Base-by-base conservation (phyloP, 2,797 vertebrate genomes). In the Emys orbicularis region DNA sequence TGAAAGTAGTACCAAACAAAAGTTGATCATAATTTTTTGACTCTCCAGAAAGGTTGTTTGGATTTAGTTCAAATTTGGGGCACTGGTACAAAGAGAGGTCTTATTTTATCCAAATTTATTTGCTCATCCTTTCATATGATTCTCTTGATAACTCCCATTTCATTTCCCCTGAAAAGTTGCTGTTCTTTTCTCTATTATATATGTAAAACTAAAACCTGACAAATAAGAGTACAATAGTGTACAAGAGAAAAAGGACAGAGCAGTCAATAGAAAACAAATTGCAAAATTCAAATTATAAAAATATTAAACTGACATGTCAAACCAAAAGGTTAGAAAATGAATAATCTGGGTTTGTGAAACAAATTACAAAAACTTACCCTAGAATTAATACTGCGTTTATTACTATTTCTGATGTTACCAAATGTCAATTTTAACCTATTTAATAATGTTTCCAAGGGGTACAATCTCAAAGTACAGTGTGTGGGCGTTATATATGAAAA, bases 331-430 rank as follows among this genome's bases (percentile, higher is more conserved):
- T 91, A 93, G 82, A 56, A 49, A 81, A 41, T 1, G 89, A 89
- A 86, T 93, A 95, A 65, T 92, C 50, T 82, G 21, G 5, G 18
- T 89, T 84, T 91, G 56, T 82, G 76, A 94, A 93, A 56, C 3
- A 95, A 72, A n/a, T 0, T 0, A 86, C 83, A 77, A 95, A 94
- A 65, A 8, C 0, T 37, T 76, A 82, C 54, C 4, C 7, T 3
- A 4, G 56, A 4, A 57, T 90, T 91, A 89, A 53, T 89, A 21
- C 5, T 89, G n/a, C 29, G 57, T 81, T 76, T 95, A 89, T 50
- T 86, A 31, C 5, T 49, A 2, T 52, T 91, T 90, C 84, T 89
- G 23, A 47, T 68, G 12, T 1, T 27, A 93, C 84, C 83, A 91
- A 90, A 81, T 89, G 77, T 49, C 84, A 91, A 11, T 94, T 84